Conservation (phyloP, 2,113 vertebrate species). For the Macrotis lagotis region DNA sequence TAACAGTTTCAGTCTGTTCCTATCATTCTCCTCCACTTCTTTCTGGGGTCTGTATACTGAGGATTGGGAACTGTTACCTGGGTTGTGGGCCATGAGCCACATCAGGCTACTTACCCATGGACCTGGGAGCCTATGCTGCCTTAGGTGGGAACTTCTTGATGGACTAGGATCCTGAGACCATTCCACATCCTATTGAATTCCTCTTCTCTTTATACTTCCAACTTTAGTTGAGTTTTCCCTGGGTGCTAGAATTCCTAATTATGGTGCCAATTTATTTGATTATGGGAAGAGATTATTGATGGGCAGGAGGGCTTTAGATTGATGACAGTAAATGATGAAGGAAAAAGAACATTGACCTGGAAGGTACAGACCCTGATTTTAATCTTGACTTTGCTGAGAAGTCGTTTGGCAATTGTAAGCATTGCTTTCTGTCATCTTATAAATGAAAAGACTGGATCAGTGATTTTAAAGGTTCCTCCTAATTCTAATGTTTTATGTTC, state of each 20-base stretch:
- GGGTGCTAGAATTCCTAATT: neutral
- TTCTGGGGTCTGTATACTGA: neutral
- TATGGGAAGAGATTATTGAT: neutral
- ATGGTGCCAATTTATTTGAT: neutral
- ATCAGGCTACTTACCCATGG: too few species aligned
- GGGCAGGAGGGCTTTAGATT: neutral
- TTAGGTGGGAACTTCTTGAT: neutral
- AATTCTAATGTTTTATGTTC: neutral
- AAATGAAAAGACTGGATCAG: neutral
- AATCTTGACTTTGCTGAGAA: neutral
- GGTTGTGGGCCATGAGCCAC: neutral
- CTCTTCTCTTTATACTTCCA: neutral
- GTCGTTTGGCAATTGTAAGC: neutral
- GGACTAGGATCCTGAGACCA: neutral
- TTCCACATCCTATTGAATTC: neutral
- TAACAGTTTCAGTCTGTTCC: neutral
- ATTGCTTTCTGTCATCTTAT: neutral
- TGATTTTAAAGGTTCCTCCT: neutral
- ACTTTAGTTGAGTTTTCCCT: neutral
- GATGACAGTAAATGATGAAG: neutral
- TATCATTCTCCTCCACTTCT: neutral
- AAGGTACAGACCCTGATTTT: neutral
- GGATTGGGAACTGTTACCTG: neutral
- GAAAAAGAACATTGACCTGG: neutral
- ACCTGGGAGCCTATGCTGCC: too few species aligned